Base-by-base conservation (phyloP, 1,140 invertebrate genomes). In the Amphibalanus amphitrite region DNA sequence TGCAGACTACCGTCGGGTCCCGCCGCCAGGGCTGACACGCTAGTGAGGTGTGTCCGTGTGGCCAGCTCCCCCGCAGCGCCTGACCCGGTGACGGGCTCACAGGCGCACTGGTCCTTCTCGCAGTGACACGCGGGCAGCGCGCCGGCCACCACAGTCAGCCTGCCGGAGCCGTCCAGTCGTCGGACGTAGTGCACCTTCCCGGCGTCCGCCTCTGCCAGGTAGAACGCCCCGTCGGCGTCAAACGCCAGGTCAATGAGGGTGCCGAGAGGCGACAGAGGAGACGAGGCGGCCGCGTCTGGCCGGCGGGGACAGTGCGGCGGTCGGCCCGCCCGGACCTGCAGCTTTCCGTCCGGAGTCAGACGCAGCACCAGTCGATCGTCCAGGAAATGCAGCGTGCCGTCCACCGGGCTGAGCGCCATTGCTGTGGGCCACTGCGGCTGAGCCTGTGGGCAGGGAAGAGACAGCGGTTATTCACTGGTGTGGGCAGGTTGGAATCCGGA, bases 401-500 rank as follows among this genome's bases (percentile, higher is more conserved):
- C 95, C 8, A 98, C 79, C 1, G 95, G 94, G 78, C 93, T 97
- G 20, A 98, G 82, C 0, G 93, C 89, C 59, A 98, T 80, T 28
- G 92, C 92, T n/a, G 93, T 96, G 1, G 96, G 96, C 95, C 95
- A 98, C 78, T 95, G 91, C 17, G 95, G 81, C 80, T 94, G 92
- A 0, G 92, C 90, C 82, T 79, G 72, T 17, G 40, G 69, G 47
- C 47, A 6, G 13, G 47, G 33, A 38, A 38, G n/a, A n/a, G n/a
- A 91, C 0, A 92, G 90, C 82, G 79, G 71, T 20, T 38, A 38
- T 4, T 38, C 33, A 38, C 47, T 47, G n/a, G n/a, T n/a, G n/a
- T n/a, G 15, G 33, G 33, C 15, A 38, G 33, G 15, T 6, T 38
- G 33, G 33, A 38, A 38, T 38, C 6, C 65, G 13, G 6, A 28